phyloP scores from a whole-genome alignment of 2,113 vertebrate genomes.

The Mugil cephalus region DNA sequence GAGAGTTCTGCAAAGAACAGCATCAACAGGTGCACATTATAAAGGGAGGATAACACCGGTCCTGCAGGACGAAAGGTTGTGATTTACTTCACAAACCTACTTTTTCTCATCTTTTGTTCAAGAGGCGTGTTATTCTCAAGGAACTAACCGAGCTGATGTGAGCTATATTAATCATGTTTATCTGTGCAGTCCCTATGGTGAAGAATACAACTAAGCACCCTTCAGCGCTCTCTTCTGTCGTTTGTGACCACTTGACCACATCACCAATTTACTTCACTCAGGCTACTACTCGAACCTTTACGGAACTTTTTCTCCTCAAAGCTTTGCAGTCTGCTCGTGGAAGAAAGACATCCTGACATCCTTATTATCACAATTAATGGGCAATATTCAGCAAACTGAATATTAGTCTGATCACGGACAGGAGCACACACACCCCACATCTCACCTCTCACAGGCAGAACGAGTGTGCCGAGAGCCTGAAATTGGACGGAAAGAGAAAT shows the following conservation, averaged over 20 bases:
- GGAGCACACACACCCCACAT: constrained; percentile 8
- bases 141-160: constrained; percentile 7
- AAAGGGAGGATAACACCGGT: background rate
- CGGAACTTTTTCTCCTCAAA: background rate
- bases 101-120: background rate
- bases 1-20: constrained; percentile 7
- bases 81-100: background rate
- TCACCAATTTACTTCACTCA: constrained; percentile 19
- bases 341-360: background rate
- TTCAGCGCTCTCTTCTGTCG: background rate
- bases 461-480: background rate
- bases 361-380: constrained; percentile 31
- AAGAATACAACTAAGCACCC: constrained; percentile 7
- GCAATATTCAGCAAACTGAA: constrained; percentile 27
- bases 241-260: constrained; percentile 21
- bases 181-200: constrained; percentile 2
- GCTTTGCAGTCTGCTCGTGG: constrained; percentile 4
- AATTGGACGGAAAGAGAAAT: background rate
- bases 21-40: background rate
- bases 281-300: constrained; percentile 9
- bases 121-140: background rate
- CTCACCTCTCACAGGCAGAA: constrained; percentile 1
- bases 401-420: constrained; percentile 20
- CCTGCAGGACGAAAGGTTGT: background rate
- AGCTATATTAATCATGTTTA: constrained; percentile 1